phyloP scores from a whole-genome alignment of 1,140 invertebrate species.

The Macrobrachium rosenbergii region DNA sequence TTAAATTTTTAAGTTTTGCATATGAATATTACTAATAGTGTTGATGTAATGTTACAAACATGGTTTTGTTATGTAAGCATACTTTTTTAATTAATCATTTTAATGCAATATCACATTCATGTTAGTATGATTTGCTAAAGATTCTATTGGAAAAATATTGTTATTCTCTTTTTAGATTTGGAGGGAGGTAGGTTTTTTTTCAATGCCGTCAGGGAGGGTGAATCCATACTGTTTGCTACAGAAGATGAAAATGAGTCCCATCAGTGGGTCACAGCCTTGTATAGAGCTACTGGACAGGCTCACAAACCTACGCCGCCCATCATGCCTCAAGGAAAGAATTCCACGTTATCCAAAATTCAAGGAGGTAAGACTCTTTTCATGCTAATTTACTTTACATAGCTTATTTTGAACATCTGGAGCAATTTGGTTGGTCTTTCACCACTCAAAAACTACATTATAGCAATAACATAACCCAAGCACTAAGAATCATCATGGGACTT shows the following conservation, averaged over 20 bases:
- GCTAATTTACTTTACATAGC: too few species aligned
- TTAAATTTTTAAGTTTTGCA: too few species aligned
- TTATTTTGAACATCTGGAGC: neutral
- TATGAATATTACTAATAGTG: too few species aligned
- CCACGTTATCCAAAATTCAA: constrained; percentile 89
- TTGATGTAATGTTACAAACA: too few species aligned
- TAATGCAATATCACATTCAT: too few species aligned
- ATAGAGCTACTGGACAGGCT: constrained; percentile 97
- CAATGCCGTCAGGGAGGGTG: constrained; percentile 98
- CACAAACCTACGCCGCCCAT: constrained; percentile 97
- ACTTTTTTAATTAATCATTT: too few species aligned
- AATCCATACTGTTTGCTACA: constrained; percentile 96
- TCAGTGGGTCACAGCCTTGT: constrained; percentile 99
- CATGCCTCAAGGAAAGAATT: constrained; percentile 83
- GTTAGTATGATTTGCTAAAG: too few species aligned
- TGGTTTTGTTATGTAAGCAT: too few species aligned
- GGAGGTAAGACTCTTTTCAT: constrained; percentile 75
- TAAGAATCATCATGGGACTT: neutral
- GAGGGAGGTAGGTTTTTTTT: constrained; percentile 95
- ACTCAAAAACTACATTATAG: too few species aligned
- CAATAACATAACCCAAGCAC: too few species aligned
- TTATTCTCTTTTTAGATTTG: constrained; percentile 74
- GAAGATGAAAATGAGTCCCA: constrained; percentile 99
- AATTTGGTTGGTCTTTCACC: too few species aligned
- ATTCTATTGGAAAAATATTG: too few species aligned